Conservation (phyloP, 2,113 vertebrate species). For the Tauraco erythrolophus region DNA sequence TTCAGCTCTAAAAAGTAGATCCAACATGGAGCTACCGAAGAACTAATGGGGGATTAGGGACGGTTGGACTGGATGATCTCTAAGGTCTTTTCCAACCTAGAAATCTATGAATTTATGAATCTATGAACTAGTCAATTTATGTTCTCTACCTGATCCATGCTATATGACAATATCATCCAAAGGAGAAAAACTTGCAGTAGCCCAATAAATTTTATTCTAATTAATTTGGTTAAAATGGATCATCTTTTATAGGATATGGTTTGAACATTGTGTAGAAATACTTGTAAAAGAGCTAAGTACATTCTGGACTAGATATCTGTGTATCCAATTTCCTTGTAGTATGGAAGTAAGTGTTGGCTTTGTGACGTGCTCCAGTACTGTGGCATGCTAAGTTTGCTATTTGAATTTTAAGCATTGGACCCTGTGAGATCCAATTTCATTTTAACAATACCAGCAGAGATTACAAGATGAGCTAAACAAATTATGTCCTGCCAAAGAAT, state of each 20-base stretch:
- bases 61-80: too few relatives aligned
- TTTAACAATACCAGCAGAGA: neutral
- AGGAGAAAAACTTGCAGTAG: neutral
- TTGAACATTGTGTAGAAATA: neutral
- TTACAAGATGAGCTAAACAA: neutral
- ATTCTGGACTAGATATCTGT: neutral
- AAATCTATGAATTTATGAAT: too few relatives aligned
- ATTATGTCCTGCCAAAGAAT: neutral
- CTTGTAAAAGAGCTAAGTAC: neutral
- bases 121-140: neutral
- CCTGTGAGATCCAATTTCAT: neutral
- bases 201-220: neutral
- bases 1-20: neutral
- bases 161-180: neutral
- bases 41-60: too few relatives aligned
- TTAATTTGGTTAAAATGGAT: neutral
- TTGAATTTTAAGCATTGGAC: neutral
- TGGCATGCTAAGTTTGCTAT: neutral
- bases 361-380: neutral
- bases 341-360: neutral
- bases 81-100: too few relatives aligned
- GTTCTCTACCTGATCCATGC: neutral
- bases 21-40: neutral
- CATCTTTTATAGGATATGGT: neutral
- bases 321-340: neutral